Base-by-base conservation (phyloP, 2,113 vertebrate genomes). In the Pseudorectes ferrugineus region DNA sequence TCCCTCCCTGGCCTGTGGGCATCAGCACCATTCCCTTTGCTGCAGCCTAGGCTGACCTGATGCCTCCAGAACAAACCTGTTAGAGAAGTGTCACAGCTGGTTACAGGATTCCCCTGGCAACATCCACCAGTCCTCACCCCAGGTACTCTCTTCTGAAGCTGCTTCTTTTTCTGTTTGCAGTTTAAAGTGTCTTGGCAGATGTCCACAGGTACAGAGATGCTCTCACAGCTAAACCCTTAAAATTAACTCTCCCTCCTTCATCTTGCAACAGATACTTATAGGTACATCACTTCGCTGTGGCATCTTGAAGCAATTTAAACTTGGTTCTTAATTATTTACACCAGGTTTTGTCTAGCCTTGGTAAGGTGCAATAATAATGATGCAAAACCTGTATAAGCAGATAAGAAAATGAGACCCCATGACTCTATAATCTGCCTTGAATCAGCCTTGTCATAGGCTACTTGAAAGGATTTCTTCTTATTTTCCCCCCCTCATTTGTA, bases 401-500 rank as follows among this genome's bases (percentile, higher is more conserved):
- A 4, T 52, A 29, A 46, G 19, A 82, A 74, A 52, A 68, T 14
- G 18, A 77, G 20, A 52, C 3, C 23, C 6, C 21, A 23, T 43
- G 26, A 51, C 14, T 57, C n/a, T 61, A 23, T 33, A 59, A 51
- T 10, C 26, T 65, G 14, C 51, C 90, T 80, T 40, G 45, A 66
- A 73, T 61, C 38, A 73, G 25, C 35, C 28, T 73, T 22, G 52
- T 79, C 43, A 36, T 4, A 61, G 31, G 17, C 12, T 42, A 15
- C 36, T 76, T 42, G 25, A 12, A 66, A 66, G 25, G 33, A n/a
- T 75, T 90, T 92, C 45, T 52, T 49, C 6, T n/a, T 29, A 14
- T 10, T 11, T 10, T 2, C 0, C 4, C 9, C 9, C 3, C 7
- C 5, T 5, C 4, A 9, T 13, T 62, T 70, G 29, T 22, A 72